Evolutionary conservation across 2,797 vertebrate genomes (phyloP), one percentile per base, ranked within the genome.

Genomic region (Ctenosaura bakeri): DNA sequence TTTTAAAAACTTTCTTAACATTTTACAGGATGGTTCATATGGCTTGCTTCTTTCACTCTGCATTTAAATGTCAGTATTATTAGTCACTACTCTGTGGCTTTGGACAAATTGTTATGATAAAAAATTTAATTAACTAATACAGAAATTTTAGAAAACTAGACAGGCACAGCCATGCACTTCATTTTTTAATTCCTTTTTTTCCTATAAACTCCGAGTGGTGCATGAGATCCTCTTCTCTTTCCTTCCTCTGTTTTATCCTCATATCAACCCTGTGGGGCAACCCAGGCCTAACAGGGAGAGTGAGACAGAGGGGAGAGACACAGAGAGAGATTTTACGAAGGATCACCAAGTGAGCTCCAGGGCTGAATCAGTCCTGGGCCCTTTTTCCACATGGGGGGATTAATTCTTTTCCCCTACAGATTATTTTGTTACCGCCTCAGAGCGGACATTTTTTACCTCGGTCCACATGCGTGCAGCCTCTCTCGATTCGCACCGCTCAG

Each of bases 121-220:
- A 76, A 82, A 83, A 54, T 18, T 2, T 64, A 6, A 89, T 84
- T 78, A 85, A 89, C 54, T 64, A 84, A 89, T 6, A 32, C 8
- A 80, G 64, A 12, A 18, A 46, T 29, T 56, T 38, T 64, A 66
- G 50, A 78, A 85, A 35, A 13, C 35, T 32, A n/a, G 69, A 12
- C 56, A 54, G n/a, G 16, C 18, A 50, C 5, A 86, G 50, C 52
- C 18, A 42, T 62, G n/a, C 38, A 35, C 50, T 64, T 18, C 35
- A n/a, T 18, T 13, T 69, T 38, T 10, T 32, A 89, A 8, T 3
- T 69, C n/a, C 38, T 38, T 79, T 46, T 32, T 24, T 2, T 80
- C 29, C 10, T 69, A 52, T 13, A 6, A 69, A n/a, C 22, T 50
- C n/a, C 59, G 24, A 59, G 13, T 59, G 54, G 69, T 54, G 6